A percentile compares a stretch with the other conserved stretches of the same genome.
These are phyloP conservation scores for Cephalotes varians DNA, from an alignment of 2,888 invertebrate species.

Conservation along the genomic window DNA sequence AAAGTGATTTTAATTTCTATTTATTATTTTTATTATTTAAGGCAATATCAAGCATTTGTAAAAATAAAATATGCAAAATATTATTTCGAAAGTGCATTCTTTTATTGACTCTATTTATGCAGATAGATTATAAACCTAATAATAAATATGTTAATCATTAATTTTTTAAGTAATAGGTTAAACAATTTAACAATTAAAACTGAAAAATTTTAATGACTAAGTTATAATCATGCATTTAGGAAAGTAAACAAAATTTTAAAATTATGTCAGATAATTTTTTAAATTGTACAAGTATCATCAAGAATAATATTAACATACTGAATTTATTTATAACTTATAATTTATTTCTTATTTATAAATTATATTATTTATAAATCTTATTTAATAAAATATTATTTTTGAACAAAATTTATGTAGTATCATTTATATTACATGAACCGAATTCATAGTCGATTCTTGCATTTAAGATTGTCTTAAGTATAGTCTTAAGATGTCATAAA, in stretches of 20 bases:
- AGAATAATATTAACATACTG: not conserved
- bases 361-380: too few species aligned
- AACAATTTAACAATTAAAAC: not conserved
- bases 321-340: too few species aligned
- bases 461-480: too few species aligned
- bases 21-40: conserved; percentile 9
- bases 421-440: not conserved
- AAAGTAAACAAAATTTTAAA: not conserved
- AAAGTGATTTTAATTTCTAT: conserved; percentile 35
- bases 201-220: not conserved
- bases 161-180: not conserved
- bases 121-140: not conserved
- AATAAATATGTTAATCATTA: not conserved
- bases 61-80: not conserved
- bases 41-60: not conserved
- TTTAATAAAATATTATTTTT: conserved; percentile 1
- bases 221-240: not conserved
- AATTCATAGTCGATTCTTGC: too few species aligned
- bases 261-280: not conserved
- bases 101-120: not conserved
- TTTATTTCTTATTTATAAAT: too few species aligned
- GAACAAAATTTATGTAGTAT: not conserved
- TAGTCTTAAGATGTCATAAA: too few species aligned
- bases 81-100: not conserved
- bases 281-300: not conserved